Percentiles rank a stretch among this genome's conserved stretches.
Conservation (phyloP, 2,797 vertebrate genomes). For the Delichon dasypus region DNA sequence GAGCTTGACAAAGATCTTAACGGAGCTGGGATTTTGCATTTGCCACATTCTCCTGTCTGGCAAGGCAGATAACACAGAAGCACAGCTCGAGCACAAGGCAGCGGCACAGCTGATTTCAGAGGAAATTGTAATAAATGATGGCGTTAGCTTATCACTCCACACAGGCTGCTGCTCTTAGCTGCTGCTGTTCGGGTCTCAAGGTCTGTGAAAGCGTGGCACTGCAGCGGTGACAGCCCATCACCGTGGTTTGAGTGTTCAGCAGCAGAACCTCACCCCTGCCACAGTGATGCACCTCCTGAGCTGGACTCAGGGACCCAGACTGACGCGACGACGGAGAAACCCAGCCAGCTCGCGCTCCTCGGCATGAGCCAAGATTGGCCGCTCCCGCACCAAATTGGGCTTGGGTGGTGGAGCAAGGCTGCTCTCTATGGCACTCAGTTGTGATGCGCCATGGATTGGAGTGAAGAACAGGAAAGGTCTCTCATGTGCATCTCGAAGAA, state of each 20-base stretch:
- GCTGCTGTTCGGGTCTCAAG: not conserved
- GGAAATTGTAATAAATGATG: constrained; percentile 64
- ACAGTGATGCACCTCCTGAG: not conserved
- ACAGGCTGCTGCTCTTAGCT: constrained; percentile 37
- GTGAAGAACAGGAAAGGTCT: no score
- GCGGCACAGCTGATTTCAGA: constrained; percentile 42
- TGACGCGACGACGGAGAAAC: no score
- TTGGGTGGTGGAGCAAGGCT: no score
- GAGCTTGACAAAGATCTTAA: constrained; percentile 42
- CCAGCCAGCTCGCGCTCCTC: no score
- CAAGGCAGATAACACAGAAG: constrained; percentile 64
- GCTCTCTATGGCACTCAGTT: no score
- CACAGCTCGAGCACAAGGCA: not conserved
- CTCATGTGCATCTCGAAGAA: no score
- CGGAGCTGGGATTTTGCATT: constrained; percentile 46
- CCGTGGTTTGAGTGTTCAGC: not conserved
- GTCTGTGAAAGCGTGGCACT: not conserved
- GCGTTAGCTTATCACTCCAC: constrained; percentile 64
- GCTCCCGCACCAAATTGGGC: no score
- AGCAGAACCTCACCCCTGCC: not conserved
- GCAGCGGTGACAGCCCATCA: not conserved
- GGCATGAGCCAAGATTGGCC: no score
- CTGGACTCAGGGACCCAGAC: not conserved
- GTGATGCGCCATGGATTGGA: no score
- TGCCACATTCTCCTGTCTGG: constrained; percentile 43